Percentiles rank a stretch among this genome's conserved stretches.
Conservation (phyloP, 2,888 invertebrate genomes). For the Platycheirus albimanus region DNA sequence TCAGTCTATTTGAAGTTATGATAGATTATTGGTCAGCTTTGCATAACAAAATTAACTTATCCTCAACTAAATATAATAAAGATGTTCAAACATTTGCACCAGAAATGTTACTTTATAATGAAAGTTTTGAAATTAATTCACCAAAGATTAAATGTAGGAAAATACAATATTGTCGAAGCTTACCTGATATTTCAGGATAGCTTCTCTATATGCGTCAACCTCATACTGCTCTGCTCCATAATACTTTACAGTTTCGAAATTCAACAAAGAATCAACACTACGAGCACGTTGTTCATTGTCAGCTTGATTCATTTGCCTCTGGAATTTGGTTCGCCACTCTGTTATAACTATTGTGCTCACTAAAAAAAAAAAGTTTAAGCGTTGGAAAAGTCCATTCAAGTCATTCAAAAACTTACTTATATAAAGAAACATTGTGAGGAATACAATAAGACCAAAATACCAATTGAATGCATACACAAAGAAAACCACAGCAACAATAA, state of each 20-base stretch:
- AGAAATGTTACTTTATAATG: too few species aligned
- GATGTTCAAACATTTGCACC: too few species aligned
- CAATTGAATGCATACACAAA: conserved; percentile 94
- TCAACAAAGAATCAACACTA: conserved; percentile 97
- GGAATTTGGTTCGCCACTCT: conserved; percentile 98
- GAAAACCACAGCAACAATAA: conserved; percentile 94
- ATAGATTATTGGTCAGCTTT: too few species aligned
- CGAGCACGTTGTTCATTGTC: conserved; percentile 96
- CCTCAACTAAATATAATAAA: too few species aligned
- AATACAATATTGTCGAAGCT: too few species aligned
- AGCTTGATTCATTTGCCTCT: conserved; percentile 95
- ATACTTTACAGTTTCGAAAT: conserved; percentile 99
- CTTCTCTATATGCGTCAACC: conserved; percentile 91
- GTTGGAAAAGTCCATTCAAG: too few species aligned
- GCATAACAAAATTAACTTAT: too few species aligned
- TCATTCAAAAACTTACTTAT: conserved; percentile 89
- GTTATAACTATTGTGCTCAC: conserved; percentile 94
- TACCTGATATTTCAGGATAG: conserved; percentile 94
- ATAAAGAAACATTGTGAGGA: conserved; percentile 95
- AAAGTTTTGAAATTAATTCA: too few species aligned
- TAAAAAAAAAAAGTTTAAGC: conserved; percentile 82
- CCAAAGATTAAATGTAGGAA: too few species aligned
- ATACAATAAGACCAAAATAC: conserved; percentile 98
- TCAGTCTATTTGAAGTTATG: too few species aligned
- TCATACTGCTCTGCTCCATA: conserved; percentile 97